Evolutionary conservation across 2,888 invertebrate species (phyloP).

Genomic region (Synanthedon formicaeformis): DNA sequence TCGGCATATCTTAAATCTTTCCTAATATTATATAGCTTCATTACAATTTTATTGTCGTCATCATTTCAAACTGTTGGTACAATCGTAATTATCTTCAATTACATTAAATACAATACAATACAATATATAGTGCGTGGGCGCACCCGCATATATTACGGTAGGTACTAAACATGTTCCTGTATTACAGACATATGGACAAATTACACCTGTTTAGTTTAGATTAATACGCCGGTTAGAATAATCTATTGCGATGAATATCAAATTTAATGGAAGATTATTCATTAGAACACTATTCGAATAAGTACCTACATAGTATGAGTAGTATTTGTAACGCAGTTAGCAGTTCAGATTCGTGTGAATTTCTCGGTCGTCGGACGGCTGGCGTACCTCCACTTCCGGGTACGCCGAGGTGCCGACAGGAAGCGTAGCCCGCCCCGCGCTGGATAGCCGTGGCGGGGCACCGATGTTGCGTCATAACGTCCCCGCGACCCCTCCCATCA

Average conservation of each 20-base stretch:
- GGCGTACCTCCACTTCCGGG: too few species aligned
- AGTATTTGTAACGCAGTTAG: too few species aligned
- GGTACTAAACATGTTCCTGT: neutral
- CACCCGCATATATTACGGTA: neutral
- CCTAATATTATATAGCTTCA: neutral
- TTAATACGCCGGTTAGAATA: conserved; percentile 3
- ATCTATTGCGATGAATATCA: conserved; percentile 1
- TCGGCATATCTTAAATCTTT: too few species aligned
- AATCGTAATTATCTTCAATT: neutral
- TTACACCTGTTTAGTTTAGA: conserved; percentile 5
- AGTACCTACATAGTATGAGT: neutral
- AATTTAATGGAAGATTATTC: neutral
- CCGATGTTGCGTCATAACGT: too few species aligned
- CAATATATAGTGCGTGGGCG: neutral
- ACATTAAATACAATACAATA: neutral
- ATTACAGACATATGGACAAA: conserved; percentile 4
- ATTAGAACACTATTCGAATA: neutral
- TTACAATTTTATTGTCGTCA: neutral
- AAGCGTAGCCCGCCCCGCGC: too few species aligned
- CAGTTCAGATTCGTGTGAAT: too few species aligned
- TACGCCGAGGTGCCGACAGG: too few species aligned
- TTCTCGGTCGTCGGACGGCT: too few species aligned
- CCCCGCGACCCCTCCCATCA: too few species aligned
- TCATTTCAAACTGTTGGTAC: neutral
- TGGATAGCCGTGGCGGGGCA: too few species aligned